Evolutionary conservation across 2,113 vertebrate species (phyloP), one percentile per base, ranked within the genome.

Genomic region (Castor canadensis): DNA sequence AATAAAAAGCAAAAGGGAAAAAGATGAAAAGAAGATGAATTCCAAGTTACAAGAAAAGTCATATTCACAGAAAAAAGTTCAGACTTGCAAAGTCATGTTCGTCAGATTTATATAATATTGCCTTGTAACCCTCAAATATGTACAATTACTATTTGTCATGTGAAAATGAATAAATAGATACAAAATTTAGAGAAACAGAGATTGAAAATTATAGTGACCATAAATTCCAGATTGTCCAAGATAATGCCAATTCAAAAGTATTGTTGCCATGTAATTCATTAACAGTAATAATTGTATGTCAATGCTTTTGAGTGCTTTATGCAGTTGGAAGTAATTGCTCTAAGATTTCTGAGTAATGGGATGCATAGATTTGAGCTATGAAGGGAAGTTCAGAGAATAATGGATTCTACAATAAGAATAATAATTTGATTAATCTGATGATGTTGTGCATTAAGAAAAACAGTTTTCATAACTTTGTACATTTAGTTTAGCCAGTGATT

Each of bases 301-400:
- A 84, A 67, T 60, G 35, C 20, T 60, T 91, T 64, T 26, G 38
- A 58, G 58, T 73, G 12, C n/a, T 35, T 82, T 52, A 64, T 30
- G 17, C 40, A 47, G 47, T 49, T 77, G 9, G 83, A 72, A 87
- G 76, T 87, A 76, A 77, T 79, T 93, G n/a, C n/a, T n/a, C n/a
- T n/a, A 83, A 17, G 77, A 72, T 95, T 79, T 40, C 76, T 58
- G 49, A 92, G 83, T 58, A 89, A 38, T 62, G 56, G 11, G 62
- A 93, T 73, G 24, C 3, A 45, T 22, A 40, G n/a, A 60, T 62
- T 72, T 49, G 40, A 92, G 28, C 72, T 3, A 83, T 47, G 77
- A 88, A 40, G 35, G 54, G 5, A 91, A 49, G 52, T 89, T 92
- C n/a, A 47, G 35, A 94, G 67, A 89, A 76, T 58, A 81, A 94